A percentile compares a stretch with the other conserved stretches of the same genome.
Evolutionary conservation across 2,797 vertebrate genomes (phyloP).

Genomic region (Steatocranus sp.): DNA sequence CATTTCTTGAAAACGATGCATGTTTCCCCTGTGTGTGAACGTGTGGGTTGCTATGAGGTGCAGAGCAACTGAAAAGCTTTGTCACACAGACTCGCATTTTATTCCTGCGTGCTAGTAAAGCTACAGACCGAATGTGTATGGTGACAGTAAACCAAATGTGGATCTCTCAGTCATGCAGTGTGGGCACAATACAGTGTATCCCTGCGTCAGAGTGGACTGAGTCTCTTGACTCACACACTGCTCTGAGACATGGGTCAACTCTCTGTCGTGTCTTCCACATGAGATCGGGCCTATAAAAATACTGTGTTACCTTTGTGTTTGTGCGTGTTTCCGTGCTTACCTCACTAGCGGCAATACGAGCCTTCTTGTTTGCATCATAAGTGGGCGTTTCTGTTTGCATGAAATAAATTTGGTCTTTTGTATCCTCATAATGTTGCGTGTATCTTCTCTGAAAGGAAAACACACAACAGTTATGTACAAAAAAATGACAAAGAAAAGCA

Average conservation of each 20-base stretch:
- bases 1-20: not conserved
- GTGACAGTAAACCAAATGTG: not conserved
- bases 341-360: conserved; percentile 81
- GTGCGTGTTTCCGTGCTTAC: conserved; percentile 61
- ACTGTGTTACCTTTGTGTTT: not conserved
- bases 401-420: conserved; percentile 96
- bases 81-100: not conserved
- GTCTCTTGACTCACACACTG: conserved; percentile 49
- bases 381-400: conserved; percentile 97
- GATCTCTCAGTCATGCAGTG: conserved; percentile 1
- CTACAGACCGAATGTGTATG: not conserved
- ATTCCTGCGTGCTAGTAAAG: not conserved
- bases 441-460: conserved; percentile 84
- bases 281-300: conserved; percentile 44
- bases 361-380: conserved; percentile 86
- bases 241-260: conserved; percentile 37
- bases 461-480: not conserved
- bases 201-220: conserved; percentile 28
- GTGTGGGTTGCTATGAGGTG: not conserved
- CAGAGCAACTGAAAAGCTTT: not conserved
- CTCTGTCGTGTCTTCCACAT: conserved; percentile 41
- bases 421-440: conserved; percentile 82
- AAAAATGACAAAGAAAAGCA: not conserved
- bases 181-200: not conserved
- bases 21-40: conserved; percentile 5